Base-by-base conservation (phyloP, 2,797 vertebrate genomes). In the Sebastes flavidus region DNA sequence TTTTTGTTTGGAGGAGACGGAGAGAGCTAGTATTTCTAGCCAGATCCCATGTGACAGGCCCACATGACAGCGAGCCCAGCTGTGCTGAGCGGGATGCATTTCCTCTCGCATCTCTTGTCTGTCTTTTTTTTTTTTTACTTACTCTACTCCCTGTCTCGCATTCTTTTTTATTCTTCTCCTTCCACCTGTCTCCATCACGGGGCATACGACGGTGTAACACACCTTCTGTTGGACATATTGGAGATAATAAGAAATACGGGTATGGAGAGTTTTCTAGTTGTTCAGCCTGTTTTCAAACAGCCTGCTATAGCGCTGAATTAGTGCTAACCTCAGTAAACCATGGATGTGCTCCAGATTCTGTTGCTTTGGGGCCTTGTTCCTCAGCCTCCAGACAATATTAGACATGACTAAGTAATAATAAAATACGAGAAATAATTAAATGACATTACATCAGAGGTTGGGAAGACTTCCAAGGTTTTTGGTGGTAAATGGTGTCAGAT, bases 41-140 rank as follows among this genome's bases (percentile, higher is more conserved):
- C 59, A 72, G 56, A 87, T 90, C 87, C 87, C 88, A 84, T 82
- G 87, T 86, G 89, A 89, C 87, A 75, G 71, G 73, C 85, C 63
- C 58, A 88, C 77, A 86, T 83, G 88, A 90, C 80, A 70, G 86
- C 32, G 12, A 68, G 81, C 81, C 86, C 81, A 80, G 78, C 83
- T 87, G 81, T 83, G 86, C 76, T 65, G 72, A 80, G 36, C 63
- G 73, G 67, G 58, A 62, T 81, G 78, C 77, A 66, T 83, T 80
- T 85, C 73, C 69, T 80, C 78, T 81, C 77, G 63, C 22, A 16
- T 78, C 72, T 77, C 75, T 65, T 56, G 29, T 83, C 77, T 65
- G 56, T 69, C 81, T 42, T 42, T 42, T 42, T 36, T 42, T 25
- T 42, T 25, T 58, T 14, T 65, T 6, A 42, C 49, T 55, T 34